Evolutionary conservation across 2,888 invertebrate genomes (phyloP).

Genomic region (Drymonia ruficornis): DNA sequence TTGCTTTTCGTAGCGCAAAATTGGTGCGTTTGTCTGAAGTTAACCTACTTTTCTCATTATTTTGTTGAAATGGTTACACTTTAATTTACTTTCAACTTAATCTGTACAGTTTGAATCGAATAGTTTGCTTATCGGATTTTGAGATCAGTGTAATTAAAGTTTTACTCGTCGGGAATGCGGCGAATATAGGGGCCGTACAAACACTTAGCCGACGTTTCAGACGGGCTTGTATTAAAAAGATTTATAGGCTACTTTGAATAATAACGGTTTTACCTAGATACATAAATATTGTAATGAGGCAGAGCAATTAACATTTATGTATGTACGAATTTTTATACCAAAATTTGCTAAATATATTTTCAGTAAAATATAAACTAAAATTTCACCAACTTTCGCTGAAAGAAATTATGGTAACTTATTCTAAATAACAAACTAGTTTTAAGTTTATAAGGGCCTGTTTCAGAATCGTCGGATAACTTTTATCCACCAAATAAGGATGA

Average conservation of each 20-base stretch:
- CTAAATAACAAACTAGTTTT: too few species aligned
- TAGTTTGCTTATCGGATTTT: conserved; percentile 49
- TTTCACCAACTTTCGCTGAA: background rate
- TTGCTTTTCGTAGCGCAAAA: background rate
- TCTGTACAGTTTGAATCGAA: conserved; percentile 47
- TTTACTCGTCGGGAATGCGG: conserved; percentile 32
- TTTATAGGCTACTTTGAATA: conserved; percentile 32
- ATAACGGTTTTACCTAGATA: conserved; percentile 24
- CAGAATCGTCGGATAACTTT: too few species aligned
- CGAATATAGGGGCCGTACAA: conserved; percentile 16
- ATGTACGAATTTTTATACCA: conserved; percentile 6
- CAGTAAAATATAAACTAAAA: background rate
- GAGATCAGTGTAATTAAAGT: conserved; percentile 49
- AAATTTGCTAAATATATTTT: background rate
- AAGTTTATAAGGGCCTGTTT: too few species aligned
- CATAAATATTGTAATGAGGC: conserved; percentile 31
- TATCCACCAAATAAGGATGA: too few species aligned
- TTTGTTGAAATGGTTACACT: conserved; percentile 34
- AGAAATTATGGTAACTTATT: too few species aligned
- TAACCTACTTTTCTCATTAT: background rate
- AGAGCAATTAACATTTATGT: conserved; percentile 26
- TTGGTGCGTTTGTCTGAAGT: background rate
- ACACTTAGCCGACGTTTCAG: conserved; percentile 14
- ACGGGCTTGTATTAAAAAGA: conserved; percentile 28
- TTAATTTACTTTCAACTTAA: conserved; percentile 59